Percentiles rank a stretch among this genome's conserved stretches.
Conservation (phyloP, 37 sponge, comb jelly and placozoan species). For the Oscarella lobularis region DNA sequence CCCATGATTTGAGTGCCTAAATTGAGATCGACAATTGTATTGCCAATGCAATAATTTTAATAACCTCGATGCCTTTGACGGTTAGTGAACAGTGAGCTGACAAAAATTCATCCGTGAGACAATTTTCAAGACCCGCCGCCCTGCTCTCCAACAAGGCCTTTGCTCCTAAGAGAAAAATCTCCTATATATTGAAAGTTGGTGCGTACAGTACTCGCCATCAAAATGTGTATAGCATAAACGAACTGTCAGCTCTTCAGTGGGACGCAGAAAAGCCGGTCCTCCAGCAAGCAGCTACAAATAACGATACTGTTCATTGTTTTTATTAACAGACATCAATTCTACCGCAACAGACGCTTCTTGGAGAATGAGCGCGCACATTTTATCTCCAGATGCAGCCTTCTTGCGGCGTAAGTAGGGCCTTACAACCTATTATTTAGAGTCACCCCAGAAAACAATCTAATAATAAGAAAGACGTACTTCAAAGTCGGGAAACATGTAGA, state of each 20-base stretch:
- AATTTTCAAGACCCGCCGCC: neutral
- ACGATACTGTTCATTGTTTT: neutral
- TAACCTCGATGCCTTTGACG: neutral
- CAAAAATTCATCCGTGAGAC: neutral
- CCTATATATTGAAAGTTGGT: neutral
- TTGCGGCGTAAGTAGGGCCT: neutral
- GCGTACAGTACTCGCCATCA: slow-evolving; percentile 5
- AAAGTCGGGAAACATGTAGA: slow-evolving; percentile 8
- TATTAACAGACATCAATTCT: no score
- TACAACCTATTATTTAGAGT: slow-evolving; percentile 1
- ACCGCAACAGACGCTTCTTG: neutral
- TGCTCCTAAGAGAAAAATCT: neutral
- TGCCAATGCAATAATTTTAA: no score
- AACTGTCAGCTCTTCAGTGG: slow-evolving; percentile 7
- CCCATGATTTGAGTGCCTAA: no score
- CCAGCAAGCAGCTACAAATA: slow-evolving; percentile 11
- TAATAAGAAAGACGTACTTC: neutral
- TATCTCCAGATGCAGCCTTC: neutral
- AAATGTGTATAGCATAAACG: slow-evolving; percentile 10
- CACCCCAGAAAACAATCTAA: neutral
- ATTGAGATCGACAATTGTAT: no score
- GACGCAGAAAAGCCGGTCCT: slow-evolving; percentile 9
- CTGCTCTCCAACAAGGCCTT: neutral
- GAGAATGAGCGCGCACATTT: neutral
- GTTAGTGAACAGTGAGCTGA: neutral